Conservation (phyloP, 2,113 vertebrate genomes). For the Mionectes macconnelli region DNA sequence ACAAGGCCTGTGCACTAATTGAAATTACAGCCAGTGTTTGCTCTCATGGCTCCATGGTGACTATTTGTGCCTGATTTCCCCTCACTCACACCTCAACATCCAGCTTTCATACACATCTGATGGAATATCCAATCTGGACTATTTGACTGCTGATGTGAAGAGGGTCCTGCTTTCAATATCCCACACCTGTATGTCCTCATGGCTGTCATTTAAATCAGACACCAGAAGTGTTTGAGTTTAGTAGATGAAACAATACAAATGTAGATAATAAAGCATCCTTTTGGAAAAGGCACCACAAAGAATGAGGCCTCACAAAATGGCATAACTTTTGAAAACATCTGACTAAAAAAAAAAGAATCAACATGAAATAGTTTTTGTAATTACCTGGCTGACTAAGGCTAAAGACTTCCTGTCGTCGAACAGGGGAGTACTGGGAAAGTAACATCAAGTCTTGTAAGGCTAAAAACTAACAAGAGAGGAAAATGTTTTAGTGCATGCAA, state of each 20-base stretch:
- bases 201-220: not conserved
- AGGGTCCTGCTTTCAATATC: not conserved
- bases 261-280: not conserved
- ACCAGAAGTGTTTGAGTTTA: not conserved
- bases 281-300: not conserved
- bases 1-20: not conserved
- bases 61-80: not conserved
- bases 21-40: not conserved
- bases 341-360: not conserved
- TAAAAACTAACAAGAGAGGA: constrained; percentile 80
- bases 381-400: constrained; percentile 97
- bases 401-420: constrained; percentile 89
- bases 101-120: not conserved
- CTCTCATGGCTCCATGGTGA: not conserved
- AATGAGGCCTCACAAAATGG: not conserved
- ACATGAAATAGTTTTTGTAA: not conserved
- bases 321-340: not conserved
- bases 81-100: not conserved
- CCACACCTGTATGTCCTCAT: not conserved
- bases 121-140: not conserved
- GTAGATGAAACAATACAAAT: not conserved
- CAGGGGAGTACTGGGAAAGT: constrained; percentile 89
- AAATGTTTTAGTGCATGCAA: not conserved
- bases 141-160: not conserved
- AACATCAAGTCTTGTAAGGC: constrained; percentile 94